A percentile compares a stretch with the other conserved stretches of the same genome.
These are phyloP conservation scores for Gallinago nigripennis DNA, from an alignment of 2,797 vertebrate genomes.

Conservation along the genomic window DNA sequence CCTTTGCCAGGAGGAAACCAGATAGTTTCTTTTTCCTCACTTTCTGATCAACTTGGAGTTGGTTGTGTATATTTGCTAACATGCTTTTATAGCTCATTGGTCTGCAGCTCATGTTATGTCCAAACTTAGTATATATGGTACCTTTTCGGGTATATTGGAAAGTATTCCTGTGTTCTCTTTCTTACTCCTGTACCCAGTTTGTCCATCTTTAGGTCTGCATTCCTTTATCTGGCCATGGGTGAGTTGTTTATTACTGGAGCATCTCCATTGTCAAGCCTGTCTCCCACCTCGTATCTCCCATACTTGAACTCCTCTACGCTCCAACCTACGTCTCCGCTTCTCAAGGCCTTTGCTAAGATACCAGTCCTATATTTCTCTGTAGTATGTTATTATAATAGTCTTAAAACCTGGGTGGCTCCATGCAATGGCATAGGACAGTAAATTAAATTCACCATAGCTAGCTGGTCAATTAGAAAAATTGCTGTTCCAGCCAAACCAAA, in stretches of 20 bases:
- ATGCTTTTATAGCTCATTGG: background rate
- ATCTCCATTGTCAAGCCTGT: background rate
- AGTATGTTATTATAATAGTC: rapidly evolving
- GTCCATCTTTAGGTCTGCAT: background rate
- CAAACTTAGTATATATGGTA: background rate
- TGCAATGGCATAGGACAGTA: background rate
- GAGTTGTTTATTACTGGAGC: background rate
- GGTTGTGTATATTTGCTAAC: background rate
- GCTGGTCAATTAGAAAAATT: background rate
- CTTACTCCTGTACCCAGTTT: background rate
- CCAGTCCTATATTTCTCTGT: background rate
- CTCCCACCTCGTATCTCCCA: background rate
- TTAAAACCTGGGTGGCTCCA: background rate
- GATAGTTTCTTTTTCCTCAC: background rate
- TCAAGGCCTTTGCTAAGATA: background rate
- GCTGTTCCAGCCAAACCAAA: background rate
- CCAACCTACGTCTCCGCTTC: background rate
- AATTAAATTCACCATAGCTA: background rate
- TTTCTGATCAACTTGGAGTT: background rate
- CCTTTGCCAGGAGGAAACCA: background rate
- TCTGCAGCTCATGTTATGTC: background rate
- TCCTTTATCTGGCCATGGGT: background rate
- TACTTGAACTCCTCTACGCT: background rate
- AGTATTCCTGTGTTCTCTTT: background rate
- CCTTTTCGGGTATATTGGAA: background rate